Evolutionary conservation across 2,797 vertebrate genomes (phyloP).

Genomic region (Otus scops): DNA sequence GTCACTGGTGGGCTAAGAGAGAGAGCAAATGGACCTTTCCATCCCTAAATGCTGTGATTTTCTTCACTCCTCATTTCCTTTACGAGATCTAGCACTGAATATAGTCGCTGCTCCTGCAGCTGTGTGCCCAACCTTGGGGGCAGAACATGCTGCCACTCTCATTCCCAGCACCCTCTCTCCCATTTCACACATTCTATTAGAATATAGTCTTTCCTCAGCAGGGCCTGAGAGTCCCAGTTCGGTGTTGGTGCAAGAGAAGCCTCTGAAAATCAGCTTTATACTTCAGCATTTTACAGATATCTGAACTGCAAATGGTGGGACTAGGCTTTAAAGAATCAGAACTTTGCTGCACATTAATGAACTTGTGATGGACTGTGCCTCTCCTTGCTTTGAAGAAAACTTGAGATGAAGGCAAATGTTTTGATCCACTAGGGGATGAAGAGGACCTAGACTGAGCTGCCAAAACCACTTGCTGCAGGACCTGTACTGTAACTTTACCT

Average conservation of each 20-base stretch:
- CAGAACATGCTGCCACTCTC: background rate
- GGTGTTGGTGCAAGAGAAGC: background rate
- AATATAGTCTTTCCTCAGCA: background rate
- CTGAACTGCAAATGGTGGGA: background rate
- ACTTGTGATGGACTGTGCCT: background rate
- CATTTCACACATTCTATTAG: background rate
- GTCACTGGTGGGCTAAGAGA: conserved; percentile 4
- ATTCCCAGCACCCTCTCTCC: background rate
- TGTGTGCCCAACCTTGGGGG: background rate
- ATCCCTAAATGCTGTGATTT: background rate
- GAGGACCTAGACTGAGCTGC: background rate
- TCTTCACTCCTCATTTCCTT: conserved; percentile 36
- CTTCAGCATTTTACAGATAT: background rate
- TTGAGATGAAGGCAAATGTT: background rate
- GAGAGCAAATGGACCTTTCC: conserved; percentile 16
- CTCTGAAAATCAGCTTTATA: background rate
- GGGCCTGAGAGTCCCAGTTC: background rate
- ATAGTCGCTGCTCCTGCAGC: background rate
- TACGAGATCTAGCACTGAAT: background rate
- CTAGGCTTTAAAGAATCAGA: background rate
- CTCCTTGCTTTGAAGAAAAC: background rate
- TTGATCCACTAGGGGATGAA: background rate
- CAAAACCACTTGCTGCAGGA: background rate
- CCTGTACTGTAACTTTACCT: background rate
- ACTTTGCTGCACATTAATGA: background rate